Evolutionary conservation across 2,797 vertebrate species (phyloP), one percentile per base, ranked within the genome.

Genomic region (Phaenicophaeus curvirostris): DNA sequence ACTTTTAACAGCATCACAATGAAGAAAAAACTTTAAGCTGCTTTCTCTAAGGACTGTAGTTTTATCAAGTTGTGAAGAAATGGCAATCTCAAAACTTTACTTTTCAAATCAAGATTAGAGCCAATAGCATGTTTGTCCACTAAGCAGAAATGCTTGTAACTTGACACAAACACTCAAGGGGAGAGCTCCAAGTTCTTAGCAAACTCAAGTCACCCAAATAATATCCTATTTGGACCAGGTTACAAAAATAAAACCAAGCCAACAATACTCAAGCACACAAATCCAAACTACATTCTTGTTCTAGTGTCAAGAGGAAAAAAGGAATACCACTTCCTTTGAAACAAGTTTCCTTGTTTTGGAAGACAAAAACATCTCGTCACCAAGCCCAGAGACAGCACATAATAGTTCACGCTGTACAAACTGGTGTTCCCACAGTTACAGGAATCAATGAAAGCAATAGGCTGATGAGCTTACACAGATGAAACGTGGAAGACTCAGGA

Each of bases 61-160:
- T 93, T 61, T 50, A 87, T 23, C 8, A n/a, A 62, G 27, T 11
- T 59, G 33, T 28, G 7, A 94, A 74, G 6, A 77, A 83, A 75
- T 4, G 4, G 6, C 23, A 85, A 11, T 53, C 16, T 66, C 48
- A 12, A 46, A 73, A 24, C 15, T 31, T 54, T 9, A 75, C 28
- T 74, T 23, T 55, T 57, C 50, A 74, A 58, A 63, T 46, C 21
- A 82, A 67, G 39, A 87, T 90, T 50, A 61, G 1, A 62, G 48
- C 35, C 31, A 79, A 57, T 4, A 55, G 25, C 8, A 44, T 0
- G 0, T 57, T 12, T 65, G 28, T n/a, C 14, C 25, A 33, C 13
- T 73, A 44, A 54, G 30, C 13, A 63, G n/a, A 50, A 79, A 82
- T 13, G 23, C 25, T 39, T 73, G 6, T 23, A 82, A 71, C 37